Percentiles rank a stretch among this genome's conserved stretches.
phyloP scores from a whole-genome alignment of 2,797 vertebrate species.

The Bufotes viridis region DNA sequence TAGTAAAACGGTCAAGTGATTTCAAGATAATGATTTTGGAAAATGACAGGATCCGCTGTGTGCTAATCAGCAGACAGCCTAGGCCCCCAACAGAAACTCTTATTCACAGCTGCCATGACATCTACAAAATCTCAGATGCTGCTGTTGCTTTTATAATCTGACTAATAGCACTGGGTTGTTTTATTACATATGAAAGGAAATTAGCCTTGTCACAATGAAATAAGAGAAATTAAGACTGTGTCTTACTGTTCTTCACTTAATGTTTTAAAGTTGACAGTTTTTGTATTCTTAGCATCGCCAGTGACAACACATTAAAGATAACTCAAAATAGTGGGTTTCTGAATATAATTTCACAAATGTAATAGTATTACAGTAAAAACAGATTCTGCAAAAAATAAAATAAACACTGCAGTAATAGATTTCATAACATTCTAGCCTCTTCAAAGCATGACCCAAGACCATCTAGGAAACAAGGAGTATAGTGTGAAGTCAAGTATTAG shows the following conservation, averaged over 20 bases:
- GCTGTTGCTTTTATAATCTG: slow-evolving; percentile 31
- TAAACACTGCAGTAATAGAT: background rate
- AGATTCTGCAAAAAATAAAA: background rate
- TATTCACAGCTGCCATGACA: slow-evolving; percentile 30
- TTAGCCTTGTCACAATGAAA: slow-evolving; percentile 32
- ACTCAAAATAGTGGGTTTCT: background rate
- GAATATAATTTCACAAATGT: background rate
- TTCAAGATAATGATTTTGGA: slow-evolving; percentile 44
- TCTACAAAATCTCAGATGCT: slow-evolving; percentile 28
- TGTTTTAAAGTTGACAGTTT: slow-evolving; percentile 6
- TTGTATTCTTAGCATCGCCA: background rate
- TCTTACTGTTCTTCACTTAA: slow-evolving; percentile 10
- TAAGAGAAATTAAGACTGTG: slow-evolving; percentile 23
- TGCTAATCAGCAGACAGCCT: slow-evolving; percentile 28
- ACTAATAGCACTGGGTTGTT: slow-evolving; percentile 34
- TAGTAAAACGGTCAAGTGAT: slow-evolving; percentile 39
- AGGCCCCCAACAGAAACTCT: slow-evolving; percentile 17
- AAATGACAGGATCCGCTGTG: slow-evolving; percentile 45
- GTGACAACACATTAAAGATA: background rate
- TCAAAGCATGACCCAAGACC: background rate
- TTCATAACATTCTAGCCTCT: background rate
- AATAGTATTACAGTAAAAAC: background rate
- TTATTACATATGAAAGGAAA: slow-evolving; percentile 35
- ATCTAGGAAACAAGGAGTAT: background rate
- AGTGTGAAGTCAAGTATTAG: background rate